phyloP scores from a whole-genome alignment of 1,140 invertebrate species.

The Drosophila parvula region DNA sequence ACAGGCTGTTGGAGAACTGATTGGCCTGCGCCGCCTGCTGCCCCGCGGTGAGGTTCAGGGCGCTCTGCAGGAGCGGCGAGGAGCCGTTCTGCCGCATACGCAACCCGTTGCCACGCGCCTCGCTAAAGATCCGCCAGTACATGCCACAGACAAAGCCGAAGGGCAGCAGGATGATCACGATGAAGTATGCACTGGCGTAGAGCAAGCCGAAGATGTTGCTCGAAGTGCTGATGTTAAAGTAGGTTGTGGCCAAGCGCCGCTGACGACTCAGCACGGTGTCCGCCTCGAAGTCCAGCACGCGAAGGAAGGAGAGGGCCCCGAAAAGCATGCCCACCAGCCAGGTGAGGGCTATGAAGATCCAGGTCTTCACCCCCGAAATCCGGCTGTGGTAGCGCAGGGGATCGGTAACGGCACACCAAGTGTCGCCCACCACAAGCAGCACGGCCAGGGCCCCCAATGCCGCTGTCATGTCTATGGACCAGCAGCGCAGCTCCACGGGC shows the following conservation, averaged over 20 bases:
- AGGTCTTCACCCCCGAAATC: slow-evolving; percentile 89
- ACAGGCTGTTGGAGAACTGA: slow-evolving; percentile 79
- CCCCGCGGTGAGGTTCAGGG: slow-evolving; percentile 73
- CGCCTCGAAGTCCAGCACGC: slow-evolving; percentile 74
- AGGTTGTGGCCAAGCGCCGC: slow-evolving; percentile 58
- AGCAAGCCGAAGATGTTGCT: slow-evolving; percentile 75
- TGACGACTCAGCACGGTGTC: slow-evolving; percentile 66
- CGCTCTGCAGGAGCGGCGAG: slow-evolving; percentile 85
- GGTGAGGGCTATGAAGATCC: slow-evolving; percentile 87
- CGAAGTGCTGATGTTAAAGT: slow-evolving; percentile 64
- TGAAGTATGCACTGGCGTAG: slow-evolving; percentile 84
- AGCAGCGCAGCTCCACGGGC: slow-evolving; percentile 68
- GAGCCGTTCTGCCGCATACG: slow-evolving; percentile 88
- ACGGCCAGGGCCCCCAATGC: slow-evolving; percentile 87
- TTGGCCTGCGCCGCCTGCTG: slow-evolving; percentile 82
- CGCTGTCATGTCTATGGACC: slow-evolving; percentile 82
- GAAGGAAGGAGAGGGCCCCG: slow-evolving; percentile 84
- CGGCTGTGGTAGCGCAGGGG: slow-evolving; percentile 92
- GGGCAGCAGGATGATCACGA: slow-evolving; percentile 88
- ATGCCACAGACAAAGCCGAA: slow-evolving; percentile 89
- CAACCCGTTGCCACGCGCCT: slow-evolving; percentile 89
- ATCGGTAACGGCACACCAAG: slow-evolving; percentile 94
- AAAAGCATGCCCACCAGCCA: slow-evolving; percentile 88
- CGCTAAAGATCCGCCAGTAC: slow-evolving; percentile 89
- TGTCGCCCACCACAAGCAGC: slow-evolving; percentile 92